A percentile compares a stretch with the other conserved stretches of the same genome.
These are phyloP conservation scores for Drosophila albomicans DNA, from an alignment of 1,140 invertebrate species.

Conservation along the genomic window DNA sequence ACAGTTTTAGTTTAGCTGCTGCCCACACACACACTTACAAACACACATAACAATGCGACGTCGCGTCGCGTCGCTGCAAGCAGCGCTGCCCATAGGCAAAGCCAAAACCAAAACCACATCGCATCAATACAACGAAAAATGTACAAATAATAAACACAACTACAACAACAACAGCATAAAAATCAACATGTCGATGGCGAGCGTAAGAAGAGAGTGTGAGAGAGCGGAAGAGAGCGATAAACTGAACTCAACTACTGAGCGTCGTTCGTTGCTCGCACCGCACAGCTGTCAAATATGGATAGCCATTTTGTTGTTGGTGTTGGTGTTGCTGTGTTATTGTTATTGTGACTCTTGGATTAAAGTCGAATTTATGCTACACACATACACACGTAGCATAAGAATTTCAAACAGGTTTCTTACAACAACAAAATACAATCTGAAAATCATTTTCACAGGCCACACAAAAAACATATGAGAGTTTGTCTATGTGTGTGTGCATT, in stretches of 20 bases:
- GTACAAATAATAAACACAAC: constrained; percentile 47
- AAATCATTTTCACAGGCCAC: constrained; percentile 67
- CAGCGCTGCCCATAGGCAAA: constrained; percentile 39
- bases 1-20: constrained; percentile 70
- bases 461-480: constrained; percentile 33
- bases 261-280: constrained; percentile 5
- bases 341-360: constrained; percentile 51
- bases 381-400: constrained; percentile 57
- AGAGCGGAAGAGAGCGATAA: constrained; percentile 15
- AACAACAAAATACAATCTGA: constrained; percentile 45
- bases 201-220: neutral
- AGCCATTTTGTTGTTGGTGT: constrained; percentile 29
- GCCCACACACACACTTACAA: constrained; percentile 17
- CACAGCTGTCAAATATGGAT: constrained; percentile 68
- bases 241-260: constrained; percentile 15
- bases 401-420: constrained; percentile 71
- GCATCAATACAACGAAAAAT: constrained; percentile 56
- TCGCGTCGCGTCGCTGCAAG: constrained; percentile 8
- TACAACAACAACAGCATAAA: constrained; percentile 49
- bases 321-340: constrained; percentile 43
- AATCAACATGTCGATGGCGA: constrained; percentile 56
- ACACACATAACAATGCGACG: constrained; percentile 9
- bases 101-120: constrained; percentile 31
- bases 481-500: constrained; percentile 4
- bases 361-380: constrained; percentile 57